These are phyloP conservation scores for Ceratina australensis DNA, from an alignment of 1,140 invertebrate species.

Conservation along the genomic window DNA sequence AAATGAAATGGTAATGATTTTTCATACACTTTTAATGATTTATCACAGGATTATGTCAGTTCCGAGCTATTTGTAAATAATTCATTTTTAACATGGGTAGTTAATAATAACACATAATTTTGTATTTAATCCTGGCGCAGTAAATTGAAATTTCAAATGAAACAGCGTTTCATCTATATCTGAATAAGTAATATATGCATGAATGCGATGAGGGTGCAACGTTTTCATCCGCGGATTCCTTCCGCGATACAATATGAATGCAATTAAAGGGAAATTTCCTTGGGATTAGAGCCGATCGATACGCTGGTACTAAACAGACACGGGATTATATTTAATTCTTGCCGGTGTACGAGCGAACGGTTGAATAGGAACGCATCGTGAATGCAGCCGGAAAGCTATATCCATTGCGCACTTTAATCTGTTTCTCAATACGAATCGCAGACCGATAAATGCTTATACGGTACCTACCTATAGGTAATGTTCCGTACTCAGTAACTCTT, in stretches of 20 bases:
- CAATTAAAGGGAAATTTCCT: slow-evolving; percentile 26
- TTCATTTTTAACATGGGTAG: no score
- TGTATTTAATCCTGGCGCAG: no score
- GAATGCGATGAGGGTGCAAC: not conserved
- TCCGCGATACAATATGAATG: not conserved
- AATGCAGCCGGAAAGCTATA: slow-evolving; percentile 5
- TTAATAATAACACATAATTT: no score
- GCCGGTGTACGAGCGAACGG: not conserved
- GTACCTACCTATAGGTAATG: no score
- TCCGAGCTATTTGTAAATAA: no score
- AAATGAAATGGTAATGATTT: not conserved
- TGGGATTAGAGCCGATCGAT: slow-evolving; percentile 18
- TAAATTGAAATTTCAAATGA: no score
- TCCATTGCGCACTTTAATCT: slow-evolving; percentile 9
- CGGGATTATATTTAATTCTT: slow-evolving; percentile 36
- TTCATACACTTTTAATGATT: no score
- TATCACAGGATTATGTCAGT: no score
- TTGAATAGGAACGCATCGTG: slow-evolving; percentile 2
- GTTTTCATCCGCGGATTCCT: not conserved
- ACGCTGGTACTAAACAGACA: not conserved
- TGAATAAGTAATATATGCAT: no score
- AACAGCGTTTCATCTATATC: no score
- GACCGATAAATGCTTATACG: not conserved
- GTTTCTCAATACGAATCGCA: slow-evolving; percentile 31
- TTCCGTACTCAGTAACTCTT: not conserved